Base-by-base conservation (phyloP, 2,113 vertebrate genomes). In the Mormoops blainvillei region DNA sequence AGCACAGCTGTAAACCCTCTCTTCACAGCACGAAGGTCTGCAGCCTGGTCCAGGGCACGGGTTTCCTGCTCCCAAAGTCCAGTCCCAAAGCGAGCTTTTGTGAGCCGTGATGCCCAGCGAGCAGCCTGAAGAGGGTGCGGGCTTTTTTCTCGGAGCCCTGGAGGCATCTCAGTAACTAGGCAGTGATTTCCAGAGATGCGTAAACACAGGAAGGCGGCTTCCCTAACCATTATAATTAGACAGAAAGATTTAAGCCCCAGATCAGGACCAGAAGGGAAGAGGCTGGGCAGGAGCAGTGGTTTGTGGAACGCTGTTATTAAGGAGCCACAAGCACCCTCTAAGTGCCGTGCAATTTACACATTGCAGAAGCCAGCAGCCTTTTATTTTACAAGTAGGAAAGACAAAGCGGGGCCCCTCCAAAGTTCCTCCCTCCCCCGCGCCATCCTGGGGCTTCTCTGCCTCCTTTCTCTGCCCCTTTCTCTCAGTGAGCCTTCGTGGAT, bases 211-310 rank as follows among this genome's bases (percentile, higher is more conserved):
- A 74, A 89, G 70, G 80, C 31, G 2, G 68, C 80, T 63, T 89
- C 74, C 89, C 63, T 73, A 22, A 76, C 96, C 54, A 1, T 68
- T 86, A 9, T 85, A 84, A 93, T 76, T 67, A 90, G n/a, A 61
- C 50, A 41, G 48, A 73, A 93, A 91, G 91, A 96, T 91, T 74
- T 70, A 80, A 88, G 65, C 89, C 89, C 43, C 63, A 58, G 61
- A 70, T 67, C 0, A 20, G 45, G 74, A 80, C 70, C 73, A 18
- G 78, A 61, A 73, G 84, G 67, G 67, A 92, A 67, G 83, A 81
- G 48, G 68, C 94, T 38, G 45, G 54, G 73, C 4, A 2, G 28
- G 81, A 38, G 61, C 61, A 48, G 52, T 74, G 89, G 82, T 88
- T 88, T 95, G 81, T 77, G 76, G 77, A 84, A 68, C 20, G n/a